Base-by-base conservation (phyloP, 2,888 invertebrate species). In the Sinohyriopsis cumingii region DNA sequence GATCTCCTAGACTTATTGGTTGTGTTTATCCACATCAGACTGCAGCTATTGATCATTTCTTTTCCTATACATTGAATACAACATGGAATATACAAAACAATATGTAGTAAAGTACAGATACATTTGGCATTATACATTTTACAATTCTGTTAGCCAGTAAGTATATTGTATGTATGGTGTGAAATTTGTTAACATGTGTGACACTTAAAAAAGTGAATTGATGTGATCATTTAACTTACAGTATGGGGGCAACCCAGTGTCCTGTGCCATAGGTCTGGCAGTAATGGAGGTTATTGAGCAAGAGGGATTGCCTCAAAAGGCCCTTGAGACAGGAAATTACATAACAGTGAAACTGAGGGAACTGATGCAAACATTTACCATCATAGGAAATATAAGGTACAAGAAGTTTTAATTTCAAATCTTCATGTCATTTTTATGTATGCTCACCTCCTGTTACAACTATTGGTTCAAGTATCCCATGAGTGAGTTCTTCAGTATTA, bases 171-270 rank as follows among this genome's bases (percentile, higher is more conserved):
- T 15, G 45, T 45, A 15, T 45, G 45, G 45, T 15, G 45, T 45
- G 15, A 45, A 45, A 45, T 45, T 15, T 15, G 45, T 45, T 15
- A 45, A 15, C 15, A 45, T 45, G 45, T 15, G 3, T 45, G 45
- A 45, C 15, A 15, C 33, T 45, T 12, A 15, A 45, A 45, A 45
- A 12, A 45, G 45, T 45, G 45, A 12, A 45, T 45, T 45, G 45
- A 45, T 45, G 45, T 45, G 15, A 45, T 45, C 45, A 45, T 45
- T 45, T 45, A 15, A 45, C 12, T 78, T 90, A 62, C 90, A 97
- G 96, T 99, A 96, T 88, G 99, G 99, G 19, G 99, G 99, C 18
- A 99, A 99, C 91, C 98, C 99, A 19, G 99, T 99, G 0, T 98
- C 98, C 0, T 98, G 98, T 89, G 98, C 98, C 0, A 95, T 98